phyloP scores from a whole-genome alignment of 2,888 invertebrate species.

The Chorisops tibialis region DNA sequence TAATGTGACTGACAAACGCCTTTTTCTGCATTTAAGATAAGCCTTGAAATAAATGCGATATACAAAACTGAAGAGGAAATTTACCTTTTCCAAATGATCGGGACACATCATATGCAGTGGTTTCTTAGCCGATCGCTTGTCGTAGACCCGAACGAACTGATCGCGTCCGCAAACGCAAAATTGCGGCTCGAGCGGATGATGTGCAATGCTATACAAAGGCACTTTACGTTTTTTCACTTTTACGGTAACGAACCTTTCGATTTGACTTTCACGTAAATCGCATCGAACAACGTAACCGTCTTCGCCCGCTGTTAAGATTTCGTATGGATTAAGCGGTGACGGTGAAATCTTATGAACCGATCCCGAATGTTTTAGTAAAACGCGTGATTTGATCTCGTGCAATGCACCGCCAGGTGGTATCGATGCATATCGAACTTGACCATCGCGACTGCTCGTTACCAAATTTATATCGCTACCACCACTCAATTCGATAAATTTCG shows the following conservation, averaged over 20 bases:
- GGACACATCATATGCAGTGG: conserved; percentile 65
- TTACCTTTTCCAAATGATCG: conserved; percentile 39
- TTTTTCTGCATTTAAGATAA: conserved; percentile 36
- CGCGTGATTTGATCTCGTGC: conserved; percentile 41
- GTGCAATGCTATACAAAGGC: conserved; percentile 83
- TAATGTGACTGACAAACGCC: conserved; percentile 61
- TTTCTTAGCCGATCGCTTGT: conserved; percentile 59
- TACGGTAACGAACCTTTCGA: conserved; percentile 55
- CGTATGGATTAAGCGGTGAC: conserved; percentile 69
- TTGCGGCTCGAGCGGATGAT: conserved; percentile 76
- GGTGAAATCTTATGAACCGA: conserved; percentile 84
- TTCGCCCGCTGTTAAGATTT: conserved; percentile 82
- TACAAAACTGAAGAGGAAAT: conserved; percentile 11
- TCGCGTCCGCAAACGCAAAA: conserved; percentile 83
- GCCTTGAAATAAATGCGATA: not conserved
- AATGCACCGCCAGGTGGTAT: conserved; percentile 56
- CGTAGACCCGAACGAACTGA: conserved; percentile 72
- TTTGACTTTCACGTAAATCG: conserved; percentile 65
- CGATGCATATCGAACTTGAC: conserved; percentile 68
- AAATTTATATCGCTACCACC: conserved; percentile 69
- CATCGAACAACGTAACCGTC: conserved; percentile 78
- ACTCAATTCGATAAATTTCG: conserved; percentile 79
- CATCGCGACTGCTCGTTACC: conserved; percentile 85
- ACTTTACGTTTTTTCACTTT: conserved; percentile 60
- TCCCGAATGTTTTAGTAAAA: conserved; percentile 68